Percentiles rank a stretch among this genome's conserved stretches.
These are phyloP conservation scores for Chesias legatella DNA, from an alignment of 2,888 invertebrate species.

Conservation along the genomic window DNA sequence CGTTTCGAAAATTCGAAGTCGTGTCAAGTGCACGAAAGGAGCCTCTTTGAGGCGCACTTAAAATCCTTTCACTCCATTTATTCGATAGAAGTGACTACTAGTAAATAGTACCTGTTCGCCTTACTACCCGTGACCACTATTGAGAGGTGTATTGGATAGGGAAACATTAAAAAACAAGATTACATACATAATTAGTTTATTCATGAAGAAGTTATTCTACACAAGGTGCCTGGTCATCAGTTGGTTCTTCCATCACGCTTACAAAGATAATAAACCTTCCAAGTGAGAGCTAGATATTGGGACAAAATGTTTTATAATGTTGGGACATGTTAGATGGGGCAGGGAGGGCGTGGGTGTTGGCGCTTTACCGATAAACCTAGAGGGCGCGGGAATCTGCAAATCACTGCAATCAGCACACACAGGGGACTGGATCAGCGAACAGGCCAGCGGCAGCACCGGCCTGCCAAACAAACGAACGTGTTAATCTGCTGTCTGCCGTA, in stretches of 20 bases:
- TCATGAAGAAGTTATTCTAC: conserved; percentile 47
- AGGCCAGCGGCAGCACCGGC: conserved; percentile 80
- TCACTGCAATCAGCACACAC: conserved; percentile 71
- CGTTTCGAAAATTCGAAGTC: no score
- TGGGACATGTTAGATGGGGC: conserved; percentile 35
- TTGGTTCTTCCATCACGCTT: conserved; percentile 38
- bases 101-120: no score
- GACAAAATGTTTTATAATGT: conserved; percentile 29
- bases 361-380: conserved; percentile 60
- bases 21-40: no score
- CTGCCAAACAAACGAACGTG: conserved; percentile 75
- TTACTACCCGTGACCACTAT: no score
- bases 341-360: conserved; percentile 52
- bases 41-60: no score
- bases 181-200: conserved; percentile 44
- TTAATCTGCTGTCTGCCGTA: conserved; percentile 58
- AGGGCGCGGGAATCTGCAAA: conserved; percentile 69
- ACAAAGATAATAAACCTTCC: conserved; percentile 26
- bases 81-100: no score
- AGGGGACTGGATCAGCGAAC: conserved; percentile 76
- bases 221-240: conserved; percentile 44
- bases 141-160: no score
- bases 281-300: conserved; percentile 23
- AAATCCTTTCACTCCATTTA: no score
- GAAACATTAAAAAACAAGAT: conserved; percentile 11